These are phyloP conservation scores for Leptopilina boulardi DNA, from an alignment of 1,140 invertebrate species.

Conservation along the genomic window DNA sequence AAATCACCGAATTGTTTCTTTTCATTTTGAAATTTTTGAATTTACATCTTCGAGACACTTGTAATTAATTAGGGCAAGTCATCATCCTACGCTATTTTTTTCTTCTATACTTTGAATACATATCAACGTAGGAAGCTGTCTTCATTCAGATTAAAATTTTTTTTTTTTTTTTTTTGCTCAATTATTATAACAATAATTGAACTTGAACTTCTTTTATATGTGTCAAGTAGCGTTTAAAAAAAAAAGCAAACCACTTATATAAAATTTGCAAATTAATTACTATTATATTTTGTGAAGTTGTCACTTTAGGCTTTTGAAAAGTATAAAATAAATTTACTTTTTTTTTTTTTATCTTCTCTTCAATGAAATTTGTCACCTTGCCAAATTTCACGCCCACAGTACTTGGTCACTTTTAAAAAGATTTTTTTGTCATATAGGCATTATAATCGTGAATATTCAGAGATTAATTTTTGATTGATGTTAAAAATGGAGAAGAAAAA, in stretches of 20 bases:
- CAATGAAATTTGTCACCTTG: neutral
- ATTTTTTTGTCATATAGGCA: neutral
- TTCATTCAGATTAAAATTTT: neutral
- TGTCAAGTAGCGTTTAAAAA: neutral
- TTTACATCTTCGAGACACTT: neutral
- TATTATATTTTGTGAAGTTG: neutral
- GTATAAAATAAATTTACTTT: neutral
- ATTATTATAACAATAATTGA: neutral
- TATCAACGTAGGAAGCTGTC: neutral
- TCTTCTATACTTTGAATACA: neutral
- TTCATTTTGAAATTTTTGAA: neutral
- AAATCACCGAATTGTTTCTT: neutral
- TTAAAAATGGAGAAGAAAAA: neutral
- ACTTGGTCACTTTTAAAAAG: neutral
- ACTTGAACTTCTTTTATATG: neutral
- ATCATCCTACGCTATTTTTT: neutral
- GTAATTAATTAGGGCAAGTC: constrained; percentile 13
- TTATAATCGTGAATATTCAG: neutral
- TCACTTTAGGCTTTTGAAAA: neutral
- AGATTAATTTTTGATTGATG: constrained; percentile 5
- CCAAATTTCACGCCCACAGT: neutral
- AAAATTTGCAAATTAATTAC: neutral
- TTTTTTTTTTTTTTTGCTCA: neutral
- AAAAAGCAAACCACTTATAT: neutral
- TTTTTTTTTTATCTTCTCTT: neutral